These are phyloP conservation scores for Paratilapia polleni DNA, from an alignment of 2,113 vertebrate species.

Conservation along the genomic window DNA sequence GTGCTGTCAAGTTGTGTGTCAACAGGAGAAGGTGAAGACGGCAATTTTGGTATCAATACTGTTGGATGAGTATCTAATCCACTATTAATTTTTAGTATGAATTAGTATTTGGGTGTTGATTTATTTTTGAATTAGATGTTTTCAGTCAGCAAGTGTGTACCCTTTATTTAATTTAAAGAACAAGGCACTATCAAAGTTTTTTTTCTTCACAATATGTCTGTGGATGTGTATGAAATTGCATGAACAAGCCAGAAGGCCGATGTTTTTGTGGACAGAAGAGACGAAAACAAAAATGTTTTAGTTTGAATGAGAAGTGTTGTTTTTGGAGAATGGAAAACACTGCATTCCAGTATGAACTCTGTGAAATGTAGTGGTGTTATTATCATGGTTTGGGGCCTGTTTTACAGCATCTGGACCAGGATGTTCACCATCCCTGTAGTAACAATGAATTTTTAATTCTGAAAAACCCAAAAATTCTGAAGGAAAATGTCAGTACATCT, in stretches of 20 bases:
- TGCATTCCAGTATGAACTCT: neutral
- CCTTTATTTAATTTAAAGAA: neutral
- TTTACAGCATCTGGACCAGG: neutral
- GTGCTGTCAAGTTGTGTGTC: too few species aligned
- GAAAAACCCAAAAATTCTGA: neutral
- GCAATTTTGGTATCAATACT: neutral
- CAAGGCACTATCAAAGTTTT: neutral
- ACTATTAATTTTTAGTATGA: neutral
- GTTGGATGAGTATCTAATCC: neutral
- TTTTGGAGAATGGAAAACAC: neutral
- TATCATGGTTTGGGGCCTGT: neutral
- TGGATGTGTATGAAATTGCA: too few species aligned
- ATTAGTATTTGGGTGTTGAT: neutral
- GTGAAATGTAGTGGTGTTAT: neutral
- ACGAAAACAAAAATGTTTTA: neutral
- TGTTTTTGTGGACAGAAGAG: rapidly evolving
- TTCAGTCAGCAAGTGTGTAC: neutral
- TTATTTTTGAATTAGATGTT: too few species aligned
- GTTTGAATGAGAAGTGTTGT: neutral
- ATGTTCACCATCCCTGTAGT: neutral
- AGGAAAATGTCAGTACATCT: neutral
- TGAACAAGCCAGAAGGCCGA: neutral
- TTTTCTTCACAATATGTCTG: too few species aligned
- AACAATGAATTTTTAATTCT: neutral
- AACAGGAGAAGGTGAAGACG: too few species aligned